Evolutionary conservation across 2,888 invertebrate genomes (phyloP).

Genomic region (Eristalinus aeneus): DNA sequence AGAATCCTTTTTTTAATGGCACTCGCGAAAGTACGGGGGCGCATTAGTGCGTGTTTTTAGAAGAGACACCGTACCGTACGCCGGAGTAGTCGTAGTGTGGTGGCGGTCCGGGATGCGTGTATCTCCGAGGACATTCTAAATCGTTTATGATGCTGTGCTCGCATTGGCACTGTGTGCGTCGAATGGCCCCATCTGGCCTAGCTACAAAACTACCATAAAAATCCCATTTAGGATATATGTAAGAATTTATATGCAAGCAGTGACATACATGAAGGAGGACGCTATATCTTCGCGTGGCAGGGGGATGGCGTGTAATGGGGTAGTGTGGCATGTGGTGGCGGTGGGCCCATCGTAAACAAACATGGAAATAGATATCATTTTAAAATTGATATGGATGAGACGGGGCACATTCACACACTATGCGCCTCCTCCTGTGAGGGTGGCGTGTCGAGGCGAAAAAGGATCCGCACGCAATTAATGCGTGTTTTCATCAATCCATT

Average conservation of each 20-base stretch:
- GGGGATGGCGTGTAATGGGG: not conserved
- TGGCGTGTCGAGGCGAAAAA: not conserved
- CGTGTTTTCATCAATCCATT: not conserved
- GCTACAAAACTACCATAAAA: conserved; percentile 71
- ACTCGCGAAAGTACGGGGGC: conserved; percentile 63
- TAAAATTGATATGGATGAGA: conserved; percentile 65
- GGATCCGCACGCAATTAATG: not conserved
- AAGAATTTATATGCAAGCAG: conserved; percentile 66
- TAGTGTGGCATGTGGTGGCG: not conserved
- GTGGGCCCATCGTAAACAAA: conserved; percentile 42
- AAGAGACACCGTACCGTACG: conserved; percentile 29
- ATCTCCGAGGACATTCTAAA: conserved; percentile 69
- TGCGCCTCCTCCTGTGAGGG: not conserved
- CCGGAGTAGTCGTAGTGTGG: conserved; percentile 31
- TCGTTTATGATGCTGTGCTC: conserved; percentile 67
- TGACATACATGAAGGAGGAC: conserved; percentile 45
- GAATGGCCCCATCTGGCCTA: conserved; percentile 69
- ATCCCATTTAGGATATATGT: conserved; percentile 70
- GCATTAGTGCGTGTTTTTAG: conserved; percentile 69
- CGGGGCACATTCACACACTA: conserved; percentile 43
- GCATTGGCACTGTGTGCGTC: conserved; percentile 63
- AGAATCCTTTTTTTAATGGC: conserved; percentile 71
- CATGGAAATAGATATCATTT: conserved; percentile 56
- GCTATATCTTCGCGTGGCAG: not conserved
- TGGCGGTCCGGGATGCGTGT: conserved; percentile 15